Evolutionary conservation across 1,140 invertebrate species (phyloP).

Genomic region (Pararge aegeria): DNA sequence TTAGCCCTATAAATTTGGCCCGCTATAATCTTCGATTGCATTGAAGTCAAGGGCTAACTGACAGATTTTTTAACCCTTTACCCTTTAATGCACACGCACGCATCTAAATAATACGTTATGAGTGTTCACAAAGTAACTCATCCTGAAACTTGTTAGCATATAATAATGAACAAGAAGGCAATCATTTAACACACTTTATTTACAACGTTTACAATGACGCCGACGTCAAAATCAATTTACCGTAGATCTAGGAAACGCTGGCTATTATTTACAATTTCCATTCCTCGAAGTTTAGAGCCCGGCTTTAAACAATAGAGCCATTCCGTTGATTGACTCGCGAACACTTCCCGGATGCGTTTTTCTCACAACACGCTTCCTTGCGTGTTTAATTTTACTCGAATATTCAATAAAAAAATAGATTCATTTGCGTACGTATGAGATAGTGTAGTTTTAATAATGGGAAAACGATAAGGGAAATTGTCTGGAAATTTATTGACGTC

Average conservation of each 20-base stretch:
- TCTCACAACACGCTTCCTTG: constrained; percentile 46
- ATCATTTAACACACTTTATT: constrained; percentile 2
- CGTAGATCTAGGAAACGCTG: constrained; percentile 1
- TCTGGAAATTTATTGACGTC: neutral
- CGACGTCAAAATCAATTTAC: neutral
- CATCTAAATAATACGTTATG: neutral
- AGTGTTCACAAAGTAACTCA: neutral
- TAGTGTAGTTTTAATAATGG: neutral
- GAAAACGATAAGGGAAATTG: constrained; percentile 1
- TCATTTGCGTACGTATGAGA: neutral
- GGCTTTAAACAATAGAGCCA: constrained; percentile 41
- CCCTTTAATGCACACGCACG: no score
- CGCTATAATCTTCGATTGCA: no score
- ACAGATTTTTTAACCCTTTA: no score
- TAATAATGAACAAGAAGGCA: neutral
- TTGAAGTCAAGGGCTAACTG: no score
- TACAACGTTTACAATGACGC: neutral
- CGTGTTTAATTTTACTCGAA: constrained; percentile 25
- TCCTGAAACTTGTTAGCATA: neutral
- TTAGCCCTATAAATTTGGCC: no score
- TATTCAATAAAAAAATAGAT: constrained; percentile 20
- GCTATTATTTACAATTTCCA: constrained; percentile 11
- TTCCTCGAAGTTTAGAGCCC: constrained; percentile 30
- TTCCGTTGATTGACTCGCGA: constrained; percentile 35
- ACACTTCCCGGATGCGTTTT: constrained; percentile 45